Conservation (phyloP, 2,113 vertebrate species). For the Nothoprocta perdicaria region DNA sequence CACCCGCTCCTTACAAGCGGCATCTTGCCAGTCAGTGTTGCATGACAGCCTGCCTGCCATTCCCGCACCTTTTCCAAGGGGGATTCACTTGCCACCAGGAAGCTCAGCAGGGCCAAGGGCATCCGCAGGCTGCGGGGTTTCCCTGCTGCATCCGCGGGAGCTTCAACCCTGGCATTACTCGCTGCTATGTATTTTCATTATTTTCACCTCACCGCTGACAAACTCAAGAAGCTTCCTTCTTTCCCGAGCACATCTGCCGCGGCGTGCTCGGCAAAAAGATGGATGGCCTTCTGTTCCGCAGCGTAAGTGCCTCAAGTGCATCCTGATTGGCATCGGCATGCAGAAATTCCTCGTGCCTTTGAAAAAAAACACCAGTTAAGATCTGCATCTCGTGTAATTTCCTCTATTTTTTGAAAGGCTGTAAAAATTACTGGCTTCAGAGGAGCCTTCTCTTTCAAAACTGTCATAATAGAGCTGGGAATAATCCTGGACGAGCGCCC, state of each 20-base stretch:
- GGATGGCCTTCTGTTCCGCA: conserved; percentile 48
- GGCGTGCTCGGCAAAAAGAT: background rate
- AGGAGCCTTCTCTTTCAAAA: conserved; percentile 52
- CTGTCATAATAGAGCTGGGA: conserved; percentile 59
- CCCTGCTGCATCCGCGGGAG: conserved; percentile 13
- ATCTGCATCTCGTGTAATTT: conserved; percentile 46
- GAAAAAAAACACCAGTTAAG: background rate
- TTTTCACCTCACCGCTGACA: background rate
- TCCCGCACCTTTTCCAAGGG: background rate
- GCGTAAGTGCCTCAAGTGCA: conserved; percentile 31
- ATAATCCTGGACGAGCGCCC: conserved; percentile 55
- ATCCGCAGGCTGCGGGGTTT: conserved; percentile 19
- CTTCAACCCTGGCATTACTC: background rate
- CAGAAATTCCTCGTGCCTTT: conserved; percentile 58
- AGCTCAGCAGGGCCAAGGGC: background rate
- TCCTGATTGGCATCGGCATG: conserved; percentile 53
- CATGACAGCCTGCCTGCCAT: background rate
- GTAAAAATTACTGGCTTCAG: conserved; percentile 39
- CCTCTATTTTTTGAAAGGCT: conserved; percentile 57
- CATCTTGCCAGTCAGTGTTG: background rate
- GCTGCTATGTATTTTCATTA: background rate
- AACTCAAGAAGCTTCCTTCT: conserved; percentile 21
- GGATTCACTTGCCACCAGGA: background rate
- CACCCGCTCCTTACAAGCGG: background rate
- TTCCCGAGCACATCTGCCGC: conserved; percentile 57